phyloP scores from a whole-genome alignment of 2,888 invertebrate species.

The Protodeltote pygarga region DNA sequence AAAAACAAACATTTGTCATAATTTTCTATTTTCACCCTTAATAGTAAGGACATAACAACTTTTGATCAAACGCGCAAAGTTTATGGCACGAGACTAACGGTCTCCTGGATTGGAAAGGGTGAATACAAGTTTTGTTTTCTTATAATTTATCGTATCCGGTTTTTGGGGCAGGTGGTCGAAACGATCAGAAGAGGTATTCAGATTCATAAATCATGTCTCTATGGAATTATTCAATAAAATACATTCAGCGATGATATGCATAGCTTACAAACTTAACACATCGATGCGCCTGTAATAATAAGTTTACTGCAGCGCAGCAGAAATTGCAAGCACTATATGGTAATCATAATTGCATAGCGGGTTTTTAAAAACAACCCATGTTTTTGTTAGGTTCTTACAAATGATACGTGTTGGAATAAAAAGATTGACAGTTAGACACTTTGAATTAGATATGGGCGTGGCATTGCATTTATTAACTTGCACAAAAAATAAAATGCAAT shows the following conservation, averaged over 20 bases:
- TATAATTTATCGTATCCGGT: conserved; percentile 82
- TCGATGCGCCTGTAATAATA: conserved; percentile 26
- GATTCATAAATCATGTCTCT: conserved; percentile 42
- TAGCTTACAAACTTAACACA: conserved; percentile 34
- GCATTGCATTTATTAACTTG: conserved; percentile 20
- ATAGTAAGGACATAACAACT: conserved; percentile 26
- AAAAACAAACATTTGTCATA: conserved; percentile 29
- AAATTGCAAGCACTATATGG: conserved; percentile 27
- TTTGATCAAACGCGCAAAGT: conserved; percentile 42
- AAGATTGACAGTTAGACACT: conserved; percentile 37
- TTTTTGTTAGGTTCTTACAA: conserved; percentile 23
- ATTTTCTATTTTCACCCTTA: conserved; percentile 21
- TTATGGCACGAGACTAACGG: conserved; percentile 67
- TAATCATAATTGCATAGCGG: conserved; percentile 30
- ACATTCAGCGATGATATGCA: conserved; percentile 37
- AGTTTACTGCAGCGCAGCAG: conserved; percentile 11
- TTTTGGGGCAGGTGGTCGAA: conserved; percentile 77
- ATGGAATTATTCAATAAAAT: conserved; percentile 39
- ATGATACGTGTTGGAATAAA: conserved; percentile 25
- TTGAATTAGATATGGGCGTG: conserved; percentile 28
- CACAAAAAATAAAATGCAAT: no score
- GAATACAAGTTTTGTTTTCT: conserved; percentile 71
- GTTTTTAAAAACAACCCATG: conserved; percentile 24
- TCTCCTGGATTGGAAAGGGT: conserved; percentile 64
- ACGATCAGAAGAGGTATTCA: conserved; percentile 36